phyloP scores from a whole-genome alignment of 2,113 vertebrate species.

The Caracal caracal region DNA sequence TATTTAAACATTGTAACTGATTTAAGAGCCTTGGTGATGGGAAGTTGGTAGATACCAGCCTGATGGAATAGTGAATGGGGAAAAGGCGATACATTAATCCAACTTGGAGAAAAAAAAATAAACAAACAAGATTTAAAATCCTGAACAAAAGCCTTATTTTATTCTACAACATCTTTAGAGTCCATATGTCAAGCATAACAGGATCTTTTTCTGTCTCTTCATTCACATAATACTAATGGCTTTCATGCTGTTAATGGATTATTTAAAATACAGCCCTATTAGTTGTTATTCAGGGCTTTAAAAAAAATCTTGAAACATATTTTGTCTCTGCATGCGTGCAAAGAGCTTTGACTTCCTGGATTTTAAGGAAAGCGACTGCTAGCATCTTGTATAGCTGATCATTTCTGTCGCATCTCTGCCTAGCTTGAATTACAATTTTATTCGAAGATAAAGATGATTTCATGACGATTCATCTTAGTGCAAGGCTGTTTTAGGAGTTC shows the following conservation, averaged over 20 bases:
- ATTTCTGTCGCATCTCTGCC: background rate
- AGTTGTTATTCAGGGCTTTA: background rate
- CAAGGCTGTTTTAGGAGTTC: background rate
- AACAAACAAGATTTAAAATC: background rate
- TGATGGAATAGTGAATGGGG: fast-evolving
- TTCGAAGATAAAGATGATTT: background rate
- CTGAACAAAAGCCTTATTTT: background rate
- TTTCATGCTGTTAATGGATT: background rate
- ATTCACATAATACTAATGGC: background rate
- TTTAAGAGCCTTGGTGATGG: background rate
- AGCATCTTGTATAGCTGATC: background rate
- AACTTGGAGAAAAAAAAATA: background rate
- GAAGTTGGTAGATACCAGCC: background rate
- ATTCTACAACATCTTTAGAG: background rate
- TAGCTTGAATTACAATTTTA: background rate
- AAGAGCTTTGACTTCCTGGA: background rate
- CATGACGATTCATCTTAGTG: background rate
- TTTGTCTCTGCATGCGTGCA: background rate
- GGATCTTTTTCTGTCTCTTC: background rate
- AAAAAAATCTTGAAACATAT: background rate
- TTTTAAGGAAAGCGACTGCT: background rate
- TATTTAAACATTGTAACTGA: background rate
- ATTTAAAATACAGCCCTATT: background rate
- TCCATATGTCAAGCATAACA: background rate
- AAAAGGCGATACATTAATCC: background rate